Base-by-base conservation (phyloP, 2,797 vertebrate genomes). In the Pipistrellus pygmaeus region DNA sequence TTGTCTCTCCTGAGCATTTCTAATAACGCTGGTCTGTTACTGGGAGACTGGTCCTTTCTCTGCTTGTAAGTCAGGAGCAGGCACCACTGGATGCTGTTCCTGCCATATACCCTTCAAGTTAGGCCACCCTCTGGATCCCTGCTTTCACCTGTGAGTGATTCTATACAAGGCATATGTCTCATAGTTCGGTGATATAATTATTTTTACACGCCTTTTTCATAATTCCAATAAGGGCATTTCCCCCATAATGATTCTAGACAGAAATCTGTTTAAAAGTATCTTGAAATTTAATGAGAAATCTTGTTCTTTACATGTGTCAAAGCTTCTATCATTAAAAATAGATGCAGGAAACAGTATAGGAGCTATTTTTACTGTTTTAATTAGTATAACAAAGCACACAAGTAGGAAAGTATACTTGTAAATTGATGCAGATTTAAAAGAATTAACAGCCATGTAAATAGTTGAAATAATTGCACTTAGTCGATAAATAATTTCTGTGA, bases 401-500 rank as follows among this genome's bases (percentile, higher is more conserved):
- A 82, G 51, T 51, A 46, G 68, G 32, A 88, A 83, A 78, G 13
- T 48, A 53, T 12, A 73, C 44, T 38, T 87, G 25, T 69, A 87
- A 96, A 92, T 23, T 88, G 55, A 73, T 46, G 11, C 23, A 84
- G 12, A 72, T 82, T 88, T 66, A 55, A 95, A 81, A 57, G 90
- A 90, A 91, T 84, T 69, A 89, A 69, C 11, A 81, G 10, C 62
- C 44, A 53, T 57, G 3, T 48, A 81, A 80, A 87, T 91, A 91
- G 32, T 48, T 96, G 73, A 93, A 21, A 75, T 71, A 71, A 93
- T 95, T 73, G 55, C 68, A 66, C 2, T 72, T 75, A 75, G 30
- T 87, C 51, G 85, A 90, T 77, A 96, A 90, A 80, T 81, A 81
- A 38, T 96, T 97, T 72, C 84, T 90, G 64, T 81, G 44, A 69